A percentile compares a stretch with the other conserved stretches of the same genome.
phyloP scores from a whole-genome alignment of 64 coral and sea anemone species.

The Pocillopora verrucosa region DNA sequence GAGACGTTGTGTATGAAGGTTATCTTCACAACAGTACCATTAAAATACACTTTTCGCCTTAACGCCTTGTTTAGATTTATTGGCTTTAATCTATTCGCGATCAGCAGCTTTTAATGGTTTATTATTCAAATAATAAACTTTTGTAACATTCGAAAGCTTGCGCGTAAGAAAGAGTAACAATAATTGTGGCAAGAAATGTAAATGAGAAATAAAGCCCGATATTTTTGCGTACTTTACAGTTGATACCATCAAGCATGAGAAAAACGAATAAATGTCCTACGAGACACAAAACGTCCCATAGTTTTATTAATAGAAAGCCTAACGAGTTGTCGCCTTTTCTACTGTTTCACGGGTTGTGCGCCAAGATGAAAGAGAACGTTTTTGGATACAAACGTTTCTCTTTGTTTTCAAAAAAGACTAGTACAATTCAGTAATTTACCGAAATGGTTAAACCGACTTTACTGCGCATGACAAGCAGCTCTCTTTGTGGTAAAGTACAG shows the following conservation, averaged over 20 bases:
- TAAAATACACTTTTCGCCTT: background rate
- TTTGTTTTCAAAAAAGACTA: background rate
- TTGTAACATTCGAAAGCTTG: constrained; percentile 8
- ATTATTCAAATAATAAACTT: constrained; percentile 25
- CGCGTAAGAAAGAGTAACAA: background rate
- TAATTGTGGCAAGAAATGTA: constrained; percentile 13
- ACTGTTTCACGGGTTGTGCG: background rate
- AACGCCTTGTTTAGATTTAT: background rate
- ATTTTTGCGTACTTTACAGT: background rate
- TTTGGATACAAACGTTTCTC: constrained; percentile 24
- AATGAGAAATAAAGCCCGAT: background rate
- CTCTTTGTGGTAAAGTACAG: constrained; percentile 16
- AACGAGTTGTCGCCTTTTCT: background rate
- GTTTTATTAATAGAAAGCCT: constrained; percentile 23
- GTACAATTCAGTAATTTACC: constrained; percentile 4
- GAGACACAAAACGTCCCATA: constrained; percentile 5
- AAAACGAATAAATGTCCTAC: constrained; percentile 17
- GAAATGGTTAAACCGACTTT: background rate
- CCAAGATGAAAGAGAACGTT: too few species aligned
- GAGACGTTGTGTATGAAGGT: constrained; percentile 17
- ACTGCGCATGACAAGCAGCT: constrained; percentile 17
- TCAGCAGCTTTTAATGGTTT: constrained; percentile 29
- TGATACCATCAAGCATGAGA: background rate
- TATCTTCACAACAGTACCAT: constrained; percentile 1
- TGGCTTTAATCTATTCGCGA: constrained; percentile 13